Evolutionary conservation across 2,888 invertebrate species (phyloP).

Genomic region (Spodoptera exigua): DNA sequence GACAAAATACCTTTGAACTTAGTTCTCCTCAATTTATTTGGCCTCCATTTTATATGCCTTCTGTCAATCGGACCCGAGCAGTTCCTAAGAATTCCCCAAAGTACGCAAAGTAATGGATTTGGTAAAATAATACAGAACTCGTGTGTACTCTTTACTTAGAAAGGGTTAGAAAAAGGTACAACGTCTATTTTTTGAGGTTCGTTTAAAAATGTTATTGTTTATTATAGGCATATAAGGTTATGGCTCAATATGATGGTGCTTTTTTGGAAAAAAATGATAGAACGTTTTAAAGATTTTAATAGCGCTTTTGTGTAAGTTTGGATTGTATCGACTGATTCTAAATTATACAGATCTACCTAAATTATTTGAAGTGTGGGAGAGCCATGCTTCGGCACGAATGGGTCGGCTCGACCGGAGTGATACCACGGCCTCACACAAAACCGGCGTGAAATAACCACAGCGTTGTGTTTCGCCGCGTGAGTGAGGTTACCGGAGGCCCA

Average conservation of each 20-base stretch:
- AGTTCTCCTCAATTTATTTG: conserved; percentile 27
- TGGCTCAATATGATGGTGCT: conserved; percentile 20
- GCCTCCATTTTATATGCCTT: conserved; percentile 52
- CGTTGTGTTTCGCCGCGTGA: too few relatives aligned
- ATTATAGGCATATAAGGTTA: conserved; percentile 19
- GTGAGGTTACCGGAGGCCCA: too few relatives aligned
- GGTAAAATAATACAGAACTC: conserved; percentile 57
- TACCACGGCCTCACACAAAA: too few relatives aligned
- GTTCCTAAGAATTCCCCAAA: conserved; percentile 58
- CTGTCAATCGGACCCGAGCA: conserved; percentile 52
- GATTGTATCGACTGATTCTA: too few relatives aligned
- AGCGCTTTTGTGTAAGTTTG: too few relatives aligned
- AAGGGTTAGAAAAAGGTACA: conserved; percentile 40
- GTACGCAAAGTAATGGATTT: conserved; percentile 59
- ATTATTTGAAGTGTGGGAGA: too few relatives aligned
- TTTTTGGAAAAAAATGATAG: background rate
- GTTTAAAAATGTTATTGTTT: conserved; percentile 26
- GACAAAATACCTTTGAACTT: conserved; percentile 1
- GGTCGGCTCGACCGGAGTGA: too few relatives aligned
- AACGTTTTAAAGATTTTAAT: too few relatives aligned
- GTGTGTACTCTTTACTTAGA: conserved; percentile 48
- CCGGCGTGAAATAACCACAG: too few relatives aligned
- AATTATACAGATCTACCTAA: too few relatives aligned
- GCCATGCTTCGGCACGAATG: too few relatives aligned
- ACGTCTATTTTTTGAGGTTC: conserved; percentile 32